A percentile compares a stretch with the other conserved stretches of the same genome.
Evolutionary conservation across 2,113 vertebrate species (phyloP).

Genomic region (Turdus rufiventris): DNA sequence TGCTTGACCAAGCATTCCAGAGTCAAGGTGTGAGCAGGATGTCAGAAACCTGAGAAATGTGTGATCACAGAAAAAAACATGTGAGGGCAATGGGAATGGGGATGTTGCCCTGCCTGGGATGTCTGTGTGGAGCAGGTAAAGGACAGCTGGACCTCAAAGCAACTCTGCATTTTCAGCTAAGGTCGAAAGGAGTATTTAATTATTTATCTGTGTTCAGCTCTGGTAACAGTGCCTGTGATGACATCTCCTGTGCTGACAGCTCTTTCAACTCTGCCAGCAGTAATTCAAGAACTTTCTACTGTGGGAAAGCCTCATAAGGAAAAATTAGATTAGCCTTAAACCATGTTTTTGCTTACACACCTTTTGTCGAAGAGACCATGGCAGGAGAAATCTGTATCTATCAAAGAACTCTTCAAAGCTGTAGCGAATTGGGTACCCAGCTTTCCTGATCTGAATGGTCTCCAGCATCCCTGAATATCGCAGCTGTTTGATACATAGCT

Average conservation of each 20-base stretch:
- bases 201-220: background rate
- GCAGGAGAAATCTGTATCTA: conserved; percentile 82
- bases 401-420: conserved; percentile 85
- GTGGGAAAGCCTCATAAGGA: background rate
- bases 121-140: background rate
- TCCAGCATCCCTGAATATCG: conserved; percentile 97
- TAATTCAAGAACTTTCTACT: background rate
- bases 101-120: background rate
- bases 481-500: conserved; percentile 89
- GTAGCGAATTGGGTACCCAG: conserved; percentile 91
- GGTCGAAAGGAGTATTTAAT: background rate
- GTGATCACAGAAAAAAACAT: background rate
- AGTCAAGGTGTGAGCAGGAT: background rate
- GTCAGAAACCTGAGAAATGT: background rate
- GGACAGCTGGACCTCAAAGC: background rate
- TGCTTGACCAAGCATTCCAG: background rate
- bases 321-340: background rate
- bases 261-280: background rate
- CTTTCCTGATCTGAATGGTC: conserved; percentile 89
- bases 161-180: background rate
- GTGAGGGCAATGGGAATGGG: background rate
- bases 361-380: conserved; percentile 16
- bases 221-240: background rate
- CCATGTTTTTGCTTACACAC: background rate
- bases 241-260: background rate